phyloP scores from a whole-genome alignment of 2,113 vertebrate genomes.

The Odocoileus virginianus region DNA sequence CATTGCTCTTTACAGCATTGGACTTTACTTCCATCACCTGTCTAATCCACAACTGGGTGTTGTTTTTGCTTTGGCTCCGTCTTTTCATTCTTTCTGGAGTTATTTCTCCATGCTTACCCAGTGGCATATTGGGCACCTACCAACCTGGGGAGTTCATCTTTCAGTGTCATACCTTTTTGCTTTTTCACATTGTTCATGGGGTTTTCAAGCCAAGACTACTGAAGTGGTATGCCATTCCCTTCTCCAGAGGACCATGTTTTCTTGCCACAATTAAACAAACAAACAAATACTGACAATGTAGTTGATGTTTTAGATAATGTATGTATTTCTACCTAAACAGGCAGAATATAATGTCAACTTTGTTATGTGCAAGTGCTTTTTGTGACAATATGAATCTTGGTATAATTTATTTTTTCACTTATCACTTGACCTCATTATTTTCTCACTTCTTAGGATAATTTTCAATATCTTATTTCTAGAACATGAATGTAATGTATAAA shows the following conservation, averaged over 20 bases:
- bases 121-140: not conserved
- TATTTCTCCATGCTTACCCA: not conserved
- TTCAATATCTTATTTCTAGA: constrained; percentile 25
- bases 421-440: constrained; percentile 13
- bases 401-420: not conserved
- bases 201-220: not conserved
- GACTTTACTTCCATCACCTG: not conserved
- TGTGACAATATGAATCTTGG: not conserved
- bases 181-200: not conserved
- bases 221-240: not conserved
- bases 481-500: not conserved
- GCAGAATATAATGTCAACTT: constrained; percentile 2
- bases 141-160: not conserved
- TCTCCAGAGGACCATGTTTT: not conserved
- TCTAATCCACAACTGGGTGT: not conserved
- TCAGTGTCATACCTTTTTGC: not conserved
- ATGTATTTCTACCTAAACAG: not conserved
- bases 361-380: not conserved
- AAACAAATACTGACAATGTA: not conserved
- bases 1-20: not conserved
- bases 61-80: not conserved
- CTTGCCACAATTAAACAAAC: not conserved
- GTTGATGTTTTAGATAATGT: not conserved
- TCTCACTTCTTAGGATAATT: constrained; percentile 4
- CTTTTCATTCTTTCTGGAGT: not conserved